Conservation (phyloP, 2,888 invertebrate genomes). For the Phlogophora meticulosa region DNA sequence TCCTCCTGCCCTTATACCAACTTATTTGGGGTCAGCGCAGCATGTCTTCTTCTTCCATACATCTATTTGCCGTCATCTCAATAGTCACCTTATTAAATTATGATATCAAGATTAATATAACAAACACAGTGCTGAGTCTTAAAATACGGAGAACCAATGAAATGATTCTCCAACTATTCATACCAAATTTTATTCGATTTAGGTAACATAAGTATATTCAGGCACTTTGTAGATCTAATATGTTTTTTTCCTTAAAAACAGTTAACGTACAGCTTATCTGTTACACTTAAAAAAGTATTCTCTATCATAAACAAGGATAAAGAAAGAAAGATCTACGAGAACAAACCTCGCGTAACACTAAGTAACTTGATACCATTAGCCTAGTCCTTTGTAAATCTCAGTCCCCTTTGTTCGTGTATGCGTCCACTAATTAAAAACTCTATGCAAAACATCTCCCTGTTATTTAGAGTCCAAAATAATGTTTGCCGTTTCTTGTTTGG, state of each 20-base stretch:
- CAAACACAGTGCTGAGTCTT: too few species aligned
- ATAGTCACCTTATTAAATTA: too few species aligned
- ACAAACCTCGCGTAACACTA: constrained; percentile 3
- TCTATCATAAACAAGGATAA: constrained; percentile 16
- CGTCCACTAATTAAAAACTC: constrained; percentile 56
- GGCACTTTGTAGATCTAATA: neutral
- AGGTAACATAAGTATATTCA: too few species aligned
- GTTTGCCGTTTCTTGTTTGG: constrained; percentile 62
- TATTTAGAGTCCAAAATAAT: constrained; percentile 62
- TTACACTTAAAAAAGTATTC: neutral
- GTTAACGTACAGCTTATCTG: neutral
- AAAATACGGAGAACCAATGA: too few species aligned
- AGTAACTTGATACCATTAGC: constrained; percentile 34
- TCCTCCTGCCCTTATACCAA: too few species aligned
- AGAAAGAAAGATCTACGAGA: constrained; percentile 16
- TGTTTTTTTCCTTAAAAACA: neutral
- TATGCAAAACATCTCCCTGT: constrained; percentile 58
- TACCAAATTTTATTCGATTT: too few species aligned
- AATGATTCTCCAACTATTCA: too few species aligned
- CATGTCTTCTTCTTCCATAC: too few species aligned
- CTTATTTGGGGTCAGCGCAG: too few species aligned
- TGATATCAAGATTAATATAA: too few species aligned
- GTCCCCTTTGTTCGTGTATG: constrained; percentile 44
- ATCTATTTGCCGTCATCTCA: too few species aligned
- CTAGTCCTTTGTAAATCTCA: constrained; percentile 22